Conservation (phyloP, 2,888 invertebrate species). For the Machimus rusticus region DNA sequence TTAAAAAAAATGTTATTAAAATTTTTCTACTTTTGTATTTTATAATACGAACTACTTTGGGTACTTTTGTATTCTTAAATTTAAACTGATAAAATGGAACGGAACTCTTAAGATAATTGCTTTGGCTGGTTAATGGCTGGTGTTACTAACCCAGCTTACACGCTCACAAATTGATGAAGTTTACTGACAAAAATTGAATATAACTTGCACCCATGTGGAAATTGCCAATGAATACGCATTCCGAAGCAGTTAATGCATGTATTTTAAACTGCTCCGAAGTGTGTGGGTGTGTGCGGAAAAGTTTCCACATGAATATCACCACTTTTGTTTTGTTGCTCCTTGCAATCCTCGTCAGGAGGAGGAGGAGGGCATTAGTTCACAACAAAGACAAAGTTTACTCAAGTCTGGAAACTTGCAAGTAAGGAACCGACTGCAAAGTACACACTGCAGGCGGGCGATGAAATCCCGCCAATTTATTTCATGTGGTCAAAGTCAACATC, state of each 20-base stretch:
- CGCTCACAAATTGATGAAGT: neutral
- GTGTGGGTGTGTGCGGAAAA: neutral
- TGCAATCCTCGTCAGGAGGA: neutral
- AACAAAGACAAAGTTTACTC: neutral
- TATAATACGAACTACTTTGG: no score
- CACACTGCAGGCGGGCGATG: neutral
- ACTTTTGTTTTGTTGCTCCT: neutral
- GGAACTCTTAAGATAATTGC: no score
- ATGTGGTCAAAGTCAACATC: slow-evolving; percentile 14
- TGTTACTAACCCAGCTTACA: neutral
- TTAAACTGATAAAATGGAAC: no score
- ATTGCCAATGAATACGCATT: neutral
- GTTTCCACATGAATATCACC: neutral
- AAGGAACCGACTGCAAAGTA: neutral
- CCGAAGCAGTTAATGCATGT: neutral
- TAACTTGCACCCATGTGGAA: neutral
- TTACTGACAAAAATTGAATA: neutral
- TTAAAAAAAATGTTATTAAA: no score
- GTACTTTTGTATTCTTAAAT: no score
- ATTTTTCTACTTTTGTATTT: no score
- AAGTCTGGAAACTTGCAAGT: neutral
- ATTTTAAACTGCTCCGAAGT: neutral
- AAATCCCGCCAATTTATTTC: slow-evolving; percentile 11
- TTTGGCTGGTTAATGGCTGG: neutral
- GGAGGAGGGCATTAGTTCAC: neutral